A percentile compares a stretch with the other conserved stretches of the same genome.
phyloP scores from a whole-genome alignment of 2,113 vertebrate genomes.

The Rhabdomys dilectus region DNA sequence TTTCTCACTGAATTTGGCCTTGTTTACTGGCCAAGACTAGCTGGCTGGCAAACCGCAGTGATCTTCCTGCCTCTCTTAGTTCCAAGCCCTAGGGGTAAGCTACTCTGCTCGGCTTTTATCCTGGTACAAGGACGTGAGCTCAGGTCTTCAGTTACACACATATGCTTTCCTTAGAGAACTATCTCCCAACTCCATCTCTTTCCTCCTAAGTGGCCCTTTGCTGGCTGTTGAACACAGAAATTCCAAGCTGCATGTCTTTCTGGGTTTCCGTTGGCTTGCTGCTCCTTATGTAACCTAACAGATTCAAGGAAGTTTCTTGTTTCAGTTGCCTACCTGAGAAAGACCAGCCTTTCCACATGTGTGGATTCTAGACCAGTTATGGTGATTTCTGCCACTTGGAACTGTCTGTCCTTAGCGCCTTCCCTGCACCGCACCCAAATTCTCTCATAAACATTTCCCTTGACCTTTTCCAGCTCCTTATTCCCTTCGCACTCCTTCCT shows the following conservation, averaged over 20 bases:
- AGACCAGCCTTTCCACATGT: background rate
- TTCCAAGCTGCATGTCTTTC: background rate
- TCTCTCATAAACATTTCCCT: accelerated
- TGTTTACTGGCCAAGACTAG: background rate
- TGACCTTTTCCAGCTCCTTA: background rate
- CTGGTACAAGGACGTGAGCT: background rate
- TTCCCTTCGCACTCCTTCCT: no score
- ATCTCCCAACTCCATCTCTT: background rate
- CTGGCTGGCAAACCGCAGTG: background rate
- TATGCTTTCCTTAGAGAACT: background rate
- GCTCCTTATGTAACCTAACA: background rate
- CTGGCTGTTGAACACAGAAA: background rate
- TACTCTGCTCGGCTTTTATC: background rate
- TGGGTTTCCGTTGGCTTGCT: background rate
- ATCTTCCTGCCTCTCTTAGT: background rate
- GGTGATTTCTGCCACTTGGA: no score
- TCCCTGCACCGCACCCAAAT: background rate
- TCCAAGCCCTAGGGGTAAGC: background rate
- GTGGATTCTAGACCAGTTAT: background rate
- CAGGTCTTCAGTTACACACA: background rate
- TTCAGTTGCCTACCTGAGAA: background rate
- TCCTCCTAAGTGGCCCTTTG: background rate
- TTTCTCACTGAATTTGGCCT: background rate
- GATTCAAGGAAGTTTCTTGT: background rate
- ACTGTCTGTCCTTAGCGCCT: accelerated